Base-by-base conservation (phyloP, 2,797 vertebrate genomes). In the Myotis daubentonii region DNA sequence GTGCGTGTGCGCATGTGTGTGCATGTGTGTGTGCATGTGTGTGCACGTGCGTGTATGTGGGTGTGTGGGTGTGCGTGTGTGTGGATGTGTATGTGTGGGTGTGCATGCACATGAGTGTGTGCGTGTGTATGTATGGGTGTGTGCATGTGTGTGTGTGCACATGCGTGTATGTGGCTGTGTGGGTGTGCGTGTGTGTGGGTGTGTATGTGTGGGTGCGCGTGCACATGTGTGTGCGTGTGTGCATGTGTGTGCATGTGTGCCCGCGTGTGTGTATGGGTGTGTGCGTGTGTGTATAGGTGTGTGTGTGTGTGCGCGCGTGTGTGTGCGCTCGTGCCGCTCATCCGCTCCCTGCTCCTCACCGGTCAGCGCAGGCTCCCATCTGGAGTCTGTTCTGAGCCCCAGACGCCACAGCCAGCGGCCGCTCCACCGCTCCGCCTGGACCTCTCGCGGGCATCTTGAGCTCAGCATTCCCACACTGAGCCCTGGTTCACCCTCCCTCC, bases 171-270 rank as follows among this genome's bases (percentile, higher is more conserved):
- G 38, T 6, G 38, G 5, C 4, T 4, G 38, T 1, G 38, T n/a
- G 8, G 2, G 65, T 41, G 17, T 23, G 25, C 57, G 79, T 13
- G 72, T 13, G 36, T 38, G 5, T 38, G 38, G 38, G 38, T 38
- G 38, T 38, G 38, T 6, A 5, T 0, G 0, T 0, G 0, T 4
- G 13, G 17, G 17, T 0, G 4, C 3, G 22, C 7, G 60, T 36
- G 36, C 3, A 3, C 3, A 36, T 36, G 36, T 2, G 36, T 36
- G 36, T 36, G 36, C 3, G 36, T 36, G 3, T 36, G 36, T 36
- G 36, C 3, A 3, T 22, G 17, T 0, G 6, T 2, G 23, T 11
- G 62, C 5, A 5, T 5, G 19, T 36, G 33, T 13, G 19, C 3
- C 2, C 3, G 36, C 36, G 36, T 36, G 36, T 36, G 36, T 36